Evolutionary conservation across 2,888 invertebrate species (phyloP), one percentile per base, ranked within the genome.

Genomic region (Pterostichus niger): DNA sequence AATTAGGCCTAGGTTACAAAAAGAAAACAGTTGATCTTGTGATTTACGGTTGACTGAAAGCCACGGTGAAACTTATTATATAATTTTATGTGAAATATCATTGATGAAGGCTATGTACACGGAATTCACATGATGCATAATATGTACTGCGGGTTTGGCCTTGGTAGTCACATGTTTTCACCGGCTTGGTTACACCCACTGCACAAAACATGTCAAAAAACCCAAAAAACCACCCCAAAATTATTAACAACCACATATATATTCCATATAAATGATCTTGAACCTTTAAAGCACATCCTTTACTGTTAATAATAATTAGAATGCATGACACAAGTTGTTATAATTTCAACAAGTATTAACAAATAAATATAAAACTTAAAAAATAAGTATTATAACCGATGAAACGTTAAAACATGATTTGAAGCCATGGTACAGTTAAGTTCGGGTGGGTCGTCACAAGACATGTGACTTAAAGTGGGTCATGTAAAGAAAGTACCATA

Each of bases 381-480:
- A 71, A 6, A 44, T 40, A 44, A 68, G 44, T 44, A 13, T 44
- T 68, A 44, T 56, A 59, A 77, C 59, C 77, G 24, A 77, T 44
- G 2, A 59, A 44, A 77, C 24, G 44, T 59, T 77, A 77, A 77
- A 77, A 77, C 46, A 46, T 71, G 68, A 40, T 40, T 71, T 56
- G 44, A 33, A 68, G 44, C 17, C 52, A 59, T 35, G 59, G 59
- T 59, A 59, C 49, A 76, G 52, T 77, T 77, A 46, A 77, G 17
- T 35, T 33, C 88, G 89, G 89, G 89, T 88, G 89, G 89, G 89
- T 89, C 89, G 87, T 83, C 68, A 82, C 85, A 86, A 87, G 88
- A 88, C 90, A 90, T 90, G 90, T 90, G 90, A 90, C 88, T 86
- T 86, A 24, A 89, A 89, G 87, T 89, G 88, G 89, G 89, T 89